These are phyloP conservation scores for Bombus terrestris DNA, from an alignment of 1,140 invertebrate species.

Conservation along the genomic window DNA sequence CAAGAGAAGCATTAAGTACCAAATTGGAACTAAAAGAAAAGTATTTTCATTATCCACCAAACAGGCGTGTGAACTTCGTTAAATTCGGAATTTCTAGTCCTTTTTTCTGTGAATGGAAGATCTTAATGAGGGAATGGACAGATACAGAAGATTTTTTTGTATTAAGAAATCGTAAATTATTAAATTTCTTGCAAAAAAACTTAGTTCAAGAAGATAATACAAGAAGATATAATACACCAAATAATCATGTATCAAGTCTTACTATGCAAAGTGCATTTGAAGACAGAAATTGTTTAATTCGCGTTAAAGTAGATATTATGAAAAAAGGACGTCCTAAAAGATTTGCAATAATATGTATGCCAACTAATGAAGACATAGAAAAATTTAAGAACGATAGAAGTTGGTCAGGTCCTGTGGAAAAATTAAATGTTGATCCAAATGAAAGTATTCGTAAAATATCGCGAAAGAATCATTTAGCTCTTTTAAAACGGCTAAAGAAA, in stretches of 20 bases:
- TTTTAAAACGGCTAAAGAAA: constrained; percentile 85
- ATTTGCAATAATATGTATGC: constrained; percentile 87
- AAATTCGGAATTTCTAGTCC: constrained; percentile 90
- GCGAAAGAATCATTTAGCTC: constrained; percentile 83
- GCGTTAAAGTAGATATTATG: constrained; percentile 81
- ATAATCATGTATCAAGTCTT: not conserved
- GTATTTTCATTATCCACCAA: constrained; percentile 90
- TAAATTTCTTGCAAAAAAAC: constrained; percentile 78
- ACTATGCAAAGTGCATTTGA: constrained; percentile 42
- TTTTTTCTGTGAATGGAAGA: constrained; percentile 89
- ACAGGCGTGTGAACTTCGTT: constrained; percentile 91
- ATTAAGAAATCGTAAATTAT: constrained; percentile 82
- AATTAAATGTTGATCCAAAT: constrained; percentile 84
- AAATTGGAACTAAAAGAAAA: constrained; percentile 80
- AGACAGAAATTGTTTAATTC: constrained; percentile 81
- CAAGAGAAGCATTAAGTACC: constrained; percentile 72
- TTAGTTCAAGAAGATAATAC: constrained; percentile 16
- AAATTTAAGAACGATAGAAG: constrained; percentile 75
- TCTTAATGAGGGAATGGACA: constrained; percentile 88
- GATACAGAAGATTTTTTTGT: constrained; percentile 81
- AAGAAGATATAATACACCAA: not conserved
- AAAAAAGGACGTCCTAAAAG: constrained; percentile 81
- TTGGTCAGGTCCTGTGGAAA: constrained; percentile 83
- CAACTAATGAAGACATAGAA: constrained; percentile 83
- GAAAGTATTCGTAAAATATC: constrained; percentile 84